These are phyloP conservation scores for Artemia sinica DNA, from an alignment of 2,888 invertebrate genomes.

Conservation along the genomic window DNA sequence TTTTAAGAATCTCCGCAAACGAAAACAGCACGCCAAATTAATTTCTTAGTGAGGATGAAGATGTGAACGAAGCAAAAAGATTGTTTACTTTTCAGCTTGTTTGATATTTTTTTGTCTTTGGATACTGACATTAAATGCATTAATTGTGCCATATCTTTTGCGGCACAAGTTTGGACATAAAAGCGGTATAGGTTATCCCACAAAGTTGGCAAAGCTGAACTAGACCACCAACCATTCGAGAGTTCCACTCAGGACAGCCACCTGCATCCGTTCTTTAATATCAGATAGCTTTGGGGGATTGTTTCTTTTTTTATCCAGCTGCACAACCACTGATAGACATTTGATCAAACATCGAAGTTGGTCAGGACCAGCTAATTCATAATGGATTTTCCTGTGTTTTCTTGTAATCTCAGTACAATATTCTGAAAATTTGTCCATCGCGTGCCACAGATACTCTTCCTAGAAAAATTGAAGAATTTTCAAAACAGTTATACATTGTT, in stretches of 20 bases:
- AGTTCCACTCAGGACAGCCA: neutral
- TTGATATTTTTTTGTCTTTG: no score
- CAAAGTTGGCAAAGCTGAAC: neutral
- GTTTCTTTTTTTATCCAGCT: neutral
- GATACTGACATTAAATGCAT: no score
- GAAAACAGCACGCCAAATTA: no score
- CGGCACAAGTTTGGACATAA: neutral
- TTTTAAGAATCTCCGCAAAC: no score
- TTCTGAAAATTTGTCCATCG: neutral
- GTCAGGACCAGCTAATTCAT: slow-evolving; percentile 2
- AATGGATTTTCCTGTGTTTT: slow-evolving; percentile 6
- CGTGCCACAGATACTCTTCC: slow-evolving; percentile 5
- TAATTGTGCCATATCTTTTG: neutral
- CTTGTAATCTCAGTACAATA: neutral
- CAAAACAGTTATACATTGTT: no score
- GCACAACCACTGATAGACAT: slow-evolving; percentile 1
- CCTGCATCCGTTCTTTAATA: slow-evolving; percentile 1
- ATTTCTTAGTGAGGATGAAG: no score
- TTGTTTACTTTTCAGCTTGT: no score
- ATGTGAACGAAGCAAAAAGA: no score
- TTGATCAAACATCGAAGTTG: neutral
- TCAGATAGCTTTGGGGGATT: neutral
- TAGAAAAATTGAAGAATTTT: neutral
- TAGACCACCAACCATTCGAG: neutral
- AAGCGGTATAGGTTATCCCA: neutral